These are phyloP conservation scores for Anthopleura xanthogrammica DNA, from an alignment of 92 coral and sea anemone genomes.

Conservation along the genomic window DNA sequence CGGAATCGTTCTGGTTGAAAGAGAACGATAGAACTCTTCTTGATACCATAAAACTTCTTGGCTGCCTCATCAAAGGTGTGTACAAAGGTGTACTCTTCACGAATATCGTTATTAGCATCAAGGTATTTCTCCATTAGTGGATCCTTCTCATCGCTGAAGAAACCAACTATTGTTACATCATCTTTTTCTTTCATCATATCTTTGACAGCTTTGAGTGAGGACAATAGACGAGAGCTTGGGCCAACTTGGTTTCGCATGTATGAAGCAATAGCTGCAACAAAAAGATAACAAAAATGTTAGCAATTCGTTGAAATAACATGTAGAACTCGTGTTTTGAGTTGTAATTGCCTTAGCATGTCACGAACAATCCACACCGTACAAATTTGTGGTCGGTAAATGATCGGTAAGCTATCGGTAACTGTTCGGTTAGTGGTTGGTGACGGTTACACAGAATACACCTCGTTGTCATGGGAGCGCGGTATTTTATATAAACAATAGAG, in stretches of 20 bases:
- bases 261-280: conserved; percentile 56
- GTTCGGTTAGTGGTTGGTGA: too few relatives aligned
- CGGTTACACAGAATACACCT: too few relatives aligned
- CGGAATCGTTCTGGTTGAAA: conserved; percentile 88
- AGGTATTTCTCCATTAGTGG: conserved; percentile 74
- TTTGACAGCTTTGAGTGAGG: conserved; percentile 75
- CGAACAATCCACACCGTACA: too few relatives aligned
- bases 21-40: conserved; percentile 76
- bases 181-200: conserved; percentile 85
- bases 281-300: not conserved
- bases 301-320: not conserved
- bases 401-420: too few relatives aligned
- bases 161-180: conserved; percentile 82
- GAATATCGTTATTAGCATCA: conserved; percentile 89
- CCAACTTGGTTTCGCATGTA: conserved; percentile 96
- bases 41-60: conserved; percentile 77
- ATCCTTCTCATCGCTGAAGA: conserved; percentile 79
- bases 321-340: too few relatives aligned
- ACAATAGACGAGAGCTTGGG: conserved; percentile 83
- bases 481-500: too few relatives aligned
- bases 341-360: too few relatives aligned
- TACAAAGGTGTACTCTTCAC: conserved; percentile 86
- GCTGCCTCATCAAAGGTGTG: conserved; percentile 94
- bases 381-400: too few relatives aligned
- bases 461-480: too few relatives aligned